Percentiles rank a stretch among this genome's conserved stretches.
phyloP scores from a whole-genome alignment of 2,888 invertebrate genomes.

The Sphaerophoria taeniata region DNA sequence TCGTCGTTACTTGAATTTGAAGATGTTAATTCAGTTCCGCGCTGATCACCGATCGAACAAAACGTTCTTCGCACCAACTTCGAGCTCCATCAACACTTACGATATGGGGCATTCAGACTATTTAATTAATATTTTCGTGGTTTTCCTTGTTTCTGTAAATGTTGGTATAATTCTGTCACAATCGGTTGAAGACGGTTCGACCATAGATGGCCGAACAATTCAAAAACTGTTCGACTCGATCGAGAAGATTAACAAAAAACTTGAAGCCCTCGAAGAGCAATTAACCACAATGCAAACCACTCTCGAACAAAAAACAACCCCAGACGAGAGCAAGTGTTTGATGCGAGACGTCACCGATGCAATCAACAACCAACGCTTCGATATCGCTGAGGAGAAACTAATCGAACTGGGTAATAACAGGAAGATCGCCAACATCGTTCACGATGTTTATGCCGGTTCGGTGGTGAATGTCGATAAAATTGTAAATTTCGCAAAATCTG shows the following conservation, averaged over 20 bases:
- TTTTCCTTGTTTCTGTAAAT: no score
- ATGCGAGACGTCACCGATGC: constrained; percentile 44
- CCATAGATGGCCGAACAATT: background rate
- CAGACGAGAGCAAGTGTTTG: constrained; percentile 41
- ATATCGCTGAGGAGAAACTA: constrained; percentile 42
- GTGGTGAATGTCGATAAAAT: constrained; percentile 27
- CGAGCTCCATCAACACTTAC: no score
- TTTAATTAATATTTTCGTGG: no score
- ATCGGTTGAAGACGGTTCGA: no score
- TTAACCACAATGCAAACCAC: constrained; percentile 28
- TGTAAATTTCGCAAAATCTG: constrained; percentile 19
- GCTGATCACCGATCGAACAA: no score
- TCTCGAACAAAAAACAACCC: constrained; percentile 14
- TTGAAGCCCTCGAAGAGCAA: constrained; percentile 22
- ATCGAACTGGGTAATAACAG: constrained; percentile 7
- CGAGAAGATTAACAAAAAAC: constrained; percentile 28
- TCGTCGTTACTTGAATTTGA: no score
- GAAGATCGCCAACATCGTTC: constrained; percentile 27
- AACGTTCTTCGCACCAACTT: no score
- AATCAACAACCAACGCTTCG: constrained; percentile 11
- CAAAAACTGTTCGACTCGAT: constrained; percentile 29
- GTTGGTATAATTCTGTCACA: no score
- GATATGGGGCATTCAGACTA: no score
- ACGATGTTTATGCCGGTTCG: constrained; percentile 39
- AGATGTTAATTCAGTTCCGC: no score